Evolutionary conservation across 2,888 invertebrate genomes (phyloP), one percentile per base, ranked within the genome.

Genomic region (Cosmia trapezina): DNA sequence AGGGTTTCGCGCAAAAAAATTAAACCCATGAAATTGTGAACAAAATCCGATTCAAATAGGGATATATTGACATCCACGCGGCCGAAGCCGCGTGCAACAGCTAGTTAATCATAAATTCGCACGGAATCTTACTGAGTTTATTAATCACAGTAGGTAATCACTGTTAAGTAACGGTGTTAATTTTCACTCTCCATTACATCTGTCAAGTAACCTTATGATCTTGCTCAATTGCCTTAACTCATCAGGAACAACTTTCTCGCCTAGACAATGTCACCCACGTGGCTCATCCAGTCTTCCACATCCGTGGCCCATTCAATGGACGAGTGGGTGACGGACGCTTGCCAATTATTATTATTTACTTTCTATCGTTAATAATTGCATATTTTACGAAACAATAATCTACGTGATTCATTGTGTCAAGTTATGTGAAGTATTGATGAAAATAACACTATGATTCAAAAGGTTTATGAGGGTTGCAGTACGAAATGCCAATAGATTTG

Each of bases 321-420:
- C 89, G 91, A 90, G 93, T 93, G 93, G 93, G 94, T 86, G 93
- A 90, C 91, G 86, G 87, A 88, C 88, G 89, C 88, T 91, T 89
- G 93, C 93, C 93, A 92, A 95, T 80, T 90, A 91, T 91, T 90
- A 91, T 91, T 92, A 91, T 92, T 92, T 91, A 93, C 95, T 95
- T 95, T 95, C 94, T 94, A 94, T 90, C 84, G 85, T 86, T 92
- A 92, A 94, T 92, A 92, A 94, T 93, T 92, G 90, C 89, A 89
- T 89, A 91, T 89, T 91, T 62, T 87, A 89, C 86, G 64, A 74
- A 83, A 85, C 84, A 87, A 87, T 89, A 86, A 81, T 84, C 86
- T 85, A 79, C 77, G 83, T 91, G 89, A 91, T 87, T 92, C 91
- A 91, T 86, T 37, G 59, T 61, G 19, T 75, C 56, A 51, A 41